Evolutionary conservation across 37 sponge, comb jelly and placozoan species (phyloP), one percentile per base, ranked within the genome.

Genomic region (Beroe forskalii): DNA sequence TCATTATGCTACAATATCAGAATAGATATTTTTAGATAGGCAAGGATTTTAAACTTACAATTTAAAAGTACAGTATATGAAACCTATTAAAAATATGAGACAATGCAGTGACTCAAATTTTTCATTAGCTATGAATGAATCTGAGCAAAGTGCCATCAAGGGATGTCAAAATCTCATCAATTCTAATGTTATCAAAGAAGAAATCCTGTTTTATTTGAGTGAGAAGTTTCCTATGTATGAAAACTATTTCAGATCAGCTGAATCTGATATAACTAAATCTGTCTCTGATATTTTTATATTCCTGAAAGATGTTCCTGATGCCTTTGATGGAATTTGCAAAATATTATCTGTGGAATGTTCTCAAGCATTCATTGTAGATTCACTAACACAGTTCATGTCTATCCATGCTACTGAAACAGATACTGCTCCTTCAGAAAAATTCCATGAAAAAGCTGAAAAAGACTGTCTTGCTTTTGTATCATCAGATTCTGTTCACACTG

Each of bases 251-350:
- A 48, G 31, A 27, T 42, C 28, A 3, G 55, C 86, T 42, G 86
- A 35, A 4, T 17, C 24, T 33, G 86, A 80, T 80, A 28, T 44
- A 44, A 44, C 86, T 42, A 23, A 38, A 23, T 44, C 55, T 3
- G 86, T 80, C 22, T 44, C 86, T 41, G 86, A 39, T 43, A 38
- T 80, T 3, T n/a, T 80, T 9, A 41, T 80, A 0, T 80, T 80
- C 35, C 40, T 80, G 23, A 80, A 80, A 44, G 86, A 80, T 43
- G 86, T 80, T 41, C 25, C 44, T 23, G 86, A 43, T 44, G 44
- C 86, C 8, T 80, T 80, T 43, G 4, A 32, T 1, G 86, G 48
- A 17, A 44, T 80, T 4, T 80, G 86, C 40, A 1, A 42, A 9
- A 44, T 44, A n/a, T 37, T 80, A 17, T 32, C 33, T 20, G 55